These are phyloP conservation scores for Passer domesticus DNA, from an alignment of 2,113 vertebrate genomes.

Conservation along the genomic window DNA sequence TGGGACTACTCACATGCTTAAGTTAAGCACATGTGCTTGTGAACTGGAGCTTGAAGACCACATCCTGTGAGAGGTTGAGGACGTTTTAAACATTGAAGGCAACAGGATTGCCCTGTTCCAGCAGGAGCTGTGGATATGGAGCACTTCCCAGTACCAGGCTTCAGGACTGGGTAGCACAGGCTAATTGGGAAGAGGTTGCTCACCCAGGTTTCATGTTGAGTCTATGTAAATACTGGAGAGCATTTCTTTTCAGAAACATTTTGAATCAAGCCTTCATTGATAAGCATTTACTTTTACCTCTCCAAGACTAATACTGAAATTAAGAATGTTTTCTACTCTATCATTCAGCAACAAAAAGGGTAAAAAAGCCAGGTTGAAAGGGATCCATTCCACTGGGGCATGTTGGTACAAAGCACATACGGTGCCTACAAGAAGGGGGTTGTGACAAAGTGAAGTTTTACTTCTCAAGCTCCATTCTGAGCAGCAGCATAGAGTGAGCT, in stretches of 20 bases:
- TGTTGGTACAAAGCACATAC: not conserved
- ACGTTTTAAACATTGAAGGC: not conserved
- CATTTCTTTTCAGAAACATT: not conserved
- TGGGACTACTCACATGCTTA: constrained; percentile 1
- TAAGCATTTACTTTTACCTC: not conserved
- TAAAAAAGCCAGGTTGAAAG: not conserved
- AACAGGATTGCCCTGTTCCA: not conserved
- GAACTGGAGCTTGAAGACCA: constrained; percentile 13
- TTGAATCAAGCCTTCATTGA: not conserved
- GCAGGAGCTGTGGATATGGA: not conserved
- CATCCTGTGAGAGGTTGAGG: not conserved
- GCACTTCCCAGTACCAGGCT: not conserved
- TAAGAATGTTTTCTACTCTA: not conserved
- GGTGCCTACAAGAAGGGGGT: not conserved
- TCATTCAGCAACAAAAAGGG: not conserved
- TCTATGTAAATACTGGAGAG: not conserved
- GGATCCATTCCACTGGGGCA: not conserved
- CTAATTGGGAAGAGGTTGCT: not conserved
- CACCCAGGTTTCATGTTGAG: not conserved
- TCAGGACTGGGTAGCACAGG: not conserved
- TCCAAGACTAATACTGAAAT: not conserved
- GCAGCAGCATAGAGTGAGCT: not conserved
- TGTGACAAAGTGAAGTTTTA: not conserved
- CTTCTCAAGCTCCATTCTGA: not conserved
- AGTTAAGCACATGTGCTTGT: constrained; percentile 35